These are phyloP conservation scores for Ameiurus melas DNA, from an alignment of 2,113 vertebrate species.

Conservation along the genomic window DNA sequence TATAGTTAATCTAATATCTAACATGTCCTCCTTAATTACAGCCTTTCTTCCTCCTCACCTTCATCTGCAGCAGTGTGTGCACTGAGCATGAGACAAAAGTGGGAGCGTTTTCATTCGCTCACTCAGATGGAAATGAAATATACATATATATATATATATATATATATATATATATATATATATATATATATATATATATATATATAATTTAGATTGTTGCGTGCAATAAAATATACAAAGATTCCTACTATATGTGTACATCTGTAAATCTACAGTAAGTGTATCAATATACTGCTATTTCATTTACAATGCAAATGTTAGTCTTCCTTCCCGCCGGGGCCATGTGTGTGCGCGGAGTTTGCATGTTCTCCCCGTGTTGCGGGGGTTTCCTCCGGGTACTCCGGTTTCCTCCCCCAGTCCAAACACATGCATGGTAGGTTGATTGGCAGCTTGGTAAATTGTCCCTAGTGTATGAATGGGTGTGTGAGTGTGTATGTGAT, in stretches of 20 bases:
- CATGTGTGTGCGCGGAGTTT: no score
- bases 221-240: not conserved
- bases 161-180: not conserved
- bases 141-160: not conserved
- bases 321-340: no score
- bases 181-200: not conserved
- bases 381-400: no score
- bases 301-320: not conserved
- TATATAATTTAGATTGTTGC: not conserved
- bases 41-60: conserved; percentile 50
- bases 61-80: conserved; percentile 48
- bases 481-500: no score
- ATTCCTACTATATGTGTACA: not conserved
- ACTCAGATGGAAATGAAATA: not conserved
- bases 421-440: no score
- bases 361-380: no score
- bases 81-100: conserved; percentile 52
- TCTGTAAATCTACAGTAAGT: not conserved
- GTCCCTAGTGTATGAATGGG: no score
- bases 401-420: no score
- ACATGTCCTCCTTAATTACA: conserved; percentile 71
- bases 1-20: conserved; percentile 70
- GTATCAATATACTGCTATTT: not conserved
- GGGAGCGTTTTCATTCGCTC: conserved; percentile 35
- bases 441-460: no score